Percentiles rank a stretch among this genome's conserved stretches.
Evolutionary conservation across 2,113 vertebrate species (phyloP).

Genomic region (Carollia perspicillata): DNA sequence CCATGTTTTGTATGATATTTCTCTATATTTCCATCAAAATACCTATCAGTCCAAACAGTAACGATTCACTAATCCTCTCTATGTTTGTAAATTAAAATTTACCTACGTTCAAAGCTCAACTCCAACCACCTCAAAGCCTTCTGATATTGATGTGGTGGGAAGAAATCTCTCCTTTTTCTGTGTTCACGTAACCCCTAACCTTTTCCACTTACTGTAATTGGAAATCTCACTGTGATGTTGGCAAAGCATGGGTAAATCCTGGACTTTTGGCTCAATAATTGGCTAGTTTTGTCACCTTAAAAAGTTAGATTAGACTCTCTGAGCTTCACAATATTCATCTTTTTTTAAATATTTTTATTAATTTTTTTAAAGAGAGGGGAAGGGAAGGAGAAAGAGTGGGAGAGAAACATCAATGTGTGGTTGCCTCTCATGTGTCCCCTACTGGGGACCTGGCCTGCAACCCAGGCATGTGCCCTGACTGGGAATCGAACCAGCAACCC

Average conservation of each 20-base stretch:
- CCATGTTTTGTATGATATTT: neutral
- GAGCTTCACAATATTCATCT: neutral
- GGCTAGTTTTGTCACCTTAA: neutral
- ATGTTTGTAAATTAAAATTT: neutral
- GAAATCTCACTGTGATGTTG: neutral
- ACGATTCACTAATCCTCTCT: neutral
- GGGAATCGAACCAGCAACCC: no score
- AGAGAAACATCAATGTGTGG: no score
- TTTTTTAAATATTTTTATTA: no score
- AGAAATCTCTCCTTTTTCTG: neutral
- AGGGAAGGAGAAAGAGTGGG: no score
- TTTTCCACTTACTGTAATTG: neutral
- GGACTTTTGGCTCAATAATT: neutral
- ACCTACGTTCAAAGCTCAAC: neutral
- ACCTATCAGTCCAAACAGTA: neutral
- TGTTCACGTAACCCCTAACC: neutral
- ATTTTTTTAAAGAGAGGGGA: no score
- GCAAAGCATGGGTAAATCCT: neutral
- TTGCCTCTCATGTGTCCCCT: no score
- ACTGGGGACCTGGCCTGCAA: no score
- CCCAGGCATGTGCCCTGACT: no score
- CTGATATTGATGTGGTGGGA: neutral
- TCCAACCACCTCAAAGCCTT: neutral
- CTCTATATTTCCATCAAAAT: slow-evolving; percentile 1
- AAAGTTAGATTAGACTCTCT: neutral